Percentiles rank a stretch among this genome's conserved stretches.
Evolutionary conservation across 1,140 invertebrate species (phyloP).

Genomic region (Drosophila tropicalis): DNA sequence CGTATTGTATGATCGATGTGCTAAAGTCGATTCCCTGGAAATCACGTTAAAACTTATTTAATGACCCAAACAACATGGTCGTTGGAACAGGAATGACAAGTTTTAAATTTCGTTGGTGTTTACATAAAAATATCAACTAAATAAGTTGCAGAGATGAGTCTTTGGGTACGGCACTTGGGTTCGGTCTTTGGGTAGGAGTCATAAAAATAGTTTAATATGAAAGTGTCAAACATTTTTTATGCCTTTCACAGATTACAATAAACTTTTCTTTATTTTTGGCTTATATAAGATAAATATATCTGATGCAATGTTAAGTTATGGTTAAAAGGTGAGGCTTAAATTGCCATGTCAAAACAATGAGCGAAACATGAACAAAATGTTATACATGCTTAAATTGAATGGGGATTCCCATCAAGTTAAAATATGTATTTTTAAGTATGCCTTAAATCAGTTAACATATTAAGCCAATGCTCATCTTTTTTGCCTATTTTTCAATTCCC

Average conservation of each 20-base stretch:
- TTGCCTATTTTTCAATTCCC: not conserved
- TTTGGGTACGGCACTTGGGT: not conserved
- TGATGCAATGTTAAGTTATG: constrained; percentile 3
- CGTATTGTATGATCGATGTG: constrained; percentile 74
- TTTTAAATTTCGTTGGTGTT: constrained; percentile 54
- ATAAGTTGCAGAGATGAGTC: constrained; percentile 4
- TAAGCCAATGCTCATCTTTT: not conserved
- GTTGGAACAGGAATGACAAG: constrained; percentile 64
- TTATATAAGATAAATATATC: not conserved
- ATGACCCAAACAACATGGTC: constrained; percentile 36
- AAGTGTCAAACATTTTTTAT: constrained; percentile 73
- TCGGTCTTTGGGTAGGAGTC: constrained; percentile 19
- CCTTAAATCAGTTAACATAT: too few species aligned
- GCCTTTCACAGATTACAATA: constrained; percentile 70
- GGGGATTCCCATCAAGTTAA: not conserved
- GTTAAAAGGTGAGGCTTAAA: constrained; percentile 8
- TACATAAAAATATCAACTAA: constrained; percentile 34
- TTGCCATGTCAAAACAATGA: not conserved
- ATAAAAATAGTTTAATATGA: constrained; percentile 47
- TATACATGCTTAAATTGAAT: not conserved
- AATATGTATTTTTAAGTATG: not conserved
- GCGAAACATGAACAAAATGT: not conserved
- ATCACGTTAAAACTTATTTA: constrained; percentile 56
- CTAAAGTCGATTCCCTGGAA: constrained; percentile 48
- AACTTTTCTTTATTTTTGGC: constrained; percentile 31